These are phyloP conservation scores for Megaustenia siamemsis DNA, from an alignment of 2,888 invertebrate genomes.

Conservation along the genomic window DNA sequence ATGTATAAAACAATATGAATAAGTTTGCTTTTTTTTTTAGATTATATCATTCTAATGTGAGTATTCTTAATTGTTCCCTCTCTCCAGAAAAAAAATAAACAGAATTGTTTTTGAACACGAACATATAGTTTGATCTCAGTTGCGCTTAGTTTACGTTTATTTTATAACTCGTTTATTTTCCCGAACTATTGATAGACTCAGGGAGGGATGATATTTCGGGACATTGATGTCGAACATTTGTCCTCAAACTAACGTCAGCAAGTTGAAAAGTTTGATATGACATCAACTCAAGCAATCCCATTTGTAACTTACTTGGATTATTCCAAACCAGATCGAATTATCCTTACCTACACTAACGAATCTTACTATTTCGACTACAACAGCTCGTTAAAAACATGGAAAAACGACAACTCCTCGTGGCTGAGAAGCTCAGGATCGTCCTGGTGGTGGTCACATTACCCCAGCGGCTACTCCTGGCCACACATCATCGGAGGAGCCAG, in stretches of 20 bases:
- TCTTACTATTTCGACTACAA: slow-evolving; percentile 31
- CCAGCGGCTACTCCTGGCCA: slow-evolving; percentile 93
- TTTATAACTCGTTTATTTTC: no score
- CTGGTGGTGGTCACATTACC: slow-evolving; percentile 78
- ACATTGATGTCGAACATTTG: neutral
- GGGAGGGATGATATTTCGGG: slow-evolving; percentile 40
- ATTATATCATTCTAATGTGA: no score
- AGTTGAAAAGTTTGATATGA: neutral
- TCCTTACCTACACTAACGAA: slow-evolving; percentile 46
- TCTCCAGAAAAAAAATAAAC: no score
- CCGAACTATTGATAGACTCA: no score
- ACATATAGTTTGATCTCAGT: no score
- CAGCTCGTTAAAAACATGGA: neutral
- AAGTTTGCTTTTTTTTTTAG: no score
- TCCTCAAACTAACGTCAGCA: neutral
- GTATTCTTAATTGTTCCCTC: no score
- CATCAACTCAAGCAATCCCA: slow-evolving; percentile 8
- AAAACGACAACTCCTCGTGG: slow-evolving; percentile 2
- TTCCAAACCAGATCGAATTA: slow-evolving; percentile 37
- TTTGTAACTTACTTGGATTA: slow-evolving; percentile 2
- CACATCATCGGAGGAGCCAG: slow-evolving; percentile 89
- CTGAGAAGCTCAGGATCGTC: neutral
- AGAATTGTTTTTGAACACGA: no score
- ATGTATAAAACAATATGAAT: no score
- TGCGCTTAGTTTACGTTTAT: no score